Evolutionary conservation across 2,113 vertebrate species (phyloP).

Genomic region (Bos indicus): DNA sequence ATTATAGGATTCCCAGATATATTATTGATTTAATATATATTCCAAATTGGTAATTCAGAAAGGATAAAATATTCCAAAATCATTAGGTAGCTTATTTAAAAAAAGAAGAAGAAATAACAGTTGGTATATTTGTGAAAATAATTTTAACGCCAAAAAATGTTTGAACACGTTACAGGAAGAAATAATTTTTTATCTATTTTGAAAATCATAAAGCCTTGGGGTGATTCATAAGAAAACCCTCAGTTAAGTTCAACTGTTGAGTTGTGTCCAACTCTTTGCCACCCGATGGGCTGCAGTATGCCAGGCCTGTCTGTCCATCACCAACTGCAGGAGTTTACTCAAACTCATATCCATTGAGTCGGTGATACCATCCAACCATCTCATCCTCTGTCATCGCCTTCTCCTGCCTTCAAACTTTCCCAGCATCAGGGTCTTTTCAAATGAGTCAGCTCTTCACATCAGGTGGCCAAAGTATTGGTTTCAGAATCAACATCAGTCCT

Average conservation of each 20-base stretch:
- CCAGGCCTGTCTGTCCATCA: neutral
- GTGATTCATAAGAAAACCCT: neutral
- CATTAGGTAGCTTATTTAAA: neutral
- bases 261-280: neutral
- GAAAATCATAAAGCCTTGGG: neutral
- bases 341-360: neutral
- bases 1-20: neutral
- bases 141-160: neutral
- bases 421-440: neutral
- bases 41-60: neutral
- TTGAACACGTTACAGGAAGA: neutral
- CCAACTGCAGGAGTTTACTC: neutral
- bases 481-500: neutral
- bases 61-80: neutral
- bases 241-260: neutral
- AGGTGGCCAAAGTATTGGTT: neutral
- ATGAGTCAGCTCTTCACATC: neutral
- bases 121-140: neutral
- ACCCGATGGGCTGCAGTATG: neutral
- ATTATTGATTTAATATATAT: neutral
- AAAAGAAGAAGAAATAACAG: neutral
- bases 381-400: neutral
- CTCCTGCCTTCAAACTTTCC: neutral
- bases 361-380: neutral
- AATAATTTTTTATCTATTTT: neutral